Base-by-base conservation (phyloP, 2,797 vertebrate species). In the Argya squamiceps region DNA sequence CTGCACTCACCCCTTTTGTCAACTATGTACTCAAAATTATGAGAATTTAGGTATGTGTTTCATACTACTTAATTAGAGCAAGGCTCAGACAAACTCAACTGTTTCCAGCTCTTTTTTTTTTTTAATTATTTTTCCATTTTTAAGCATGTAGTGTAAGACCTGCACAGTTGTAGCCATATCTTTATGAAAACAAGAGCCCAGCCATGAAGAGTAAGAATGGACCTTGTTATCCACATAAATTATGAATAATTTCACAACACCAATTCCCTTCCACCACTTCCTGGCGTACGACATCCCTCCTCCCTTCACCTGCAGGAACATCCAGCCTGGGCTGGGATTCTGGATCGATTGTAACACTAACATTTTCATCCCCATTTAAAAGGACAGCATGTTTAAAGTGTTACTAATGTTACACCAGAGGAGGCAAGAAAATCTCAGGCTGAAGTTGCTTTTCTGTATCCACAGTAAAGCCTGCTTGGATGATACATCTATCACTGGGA, bases 341-440 rank as follows among this genome's bases (percentile, higher is more conserved):
- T 5, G 11, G 2, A 21, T 56, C n/a, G 62, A 47, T 34, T 34
- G 8, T 16, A 79, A 60, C 4, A 2, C 15, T 29, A 21, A 47
- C 0, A 0, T 47, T 26, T 65, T 7, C 50, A 68, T 2, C 21
- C 22, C 43, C 13, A 0, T 39, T 23, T 32, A 12, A 53, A 74
- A 50, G 32, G 24, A 19, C 34, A 52, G 19, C 2, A 0, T 1
- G 1, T 60, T 49, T 39, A 20, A 79, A 73, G 32, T 2, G 21
- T 82, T 37, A 36, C 58, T 10, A 6, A 55, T 39, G 67, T 34
- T 62, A 46, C 80, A 67, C n/a, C 52, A 37, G 26, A 6, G 3
- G 37, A 63, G 52, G 55, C 26, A 88, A 46, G 69, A 9, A 55
- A 78, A 41, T 11, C 21, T 2, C 50, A 16, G 22, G 36, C 21